Base-by-base conservation (phyloP, 2,797 vertebrate species). In the Falco columbarius region DNA sequence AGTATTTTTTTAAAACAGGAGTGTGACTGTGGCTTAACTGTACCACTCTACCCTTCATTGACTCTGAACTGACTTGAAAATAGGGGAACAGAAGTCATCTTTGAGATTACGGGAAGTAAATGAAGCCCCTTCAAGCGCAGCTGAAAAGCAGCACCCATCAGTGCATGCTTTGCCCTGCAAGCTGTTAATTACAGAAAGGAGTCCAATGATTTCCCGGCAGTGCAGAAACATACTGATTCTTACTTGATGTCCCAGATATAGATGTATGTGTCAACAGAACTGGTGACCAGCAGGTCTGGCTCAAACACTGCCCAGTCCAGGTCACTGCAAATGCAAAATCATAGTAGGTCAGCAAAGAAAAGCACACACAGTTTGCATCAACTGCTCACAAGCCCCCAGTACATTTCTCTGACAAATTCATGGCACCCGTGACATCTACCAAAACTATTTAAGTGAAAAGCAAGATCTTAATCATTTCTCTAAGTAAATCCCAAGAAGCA, bases 171-270 rank as follows among this genome's bases (percentile, higher is more conserved):
- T 76, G 44, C 52, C 47, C 74, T 63, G 34, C 55, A 75, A 79
- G 73, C 40, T 81, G 54, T 10, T 63, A 59, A 49, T 26, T 52
- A 46, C 4, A 16, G 21, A 85, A 77, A 27, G 42, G 59, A 92
- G 32, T 10, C 40, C 47, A 32, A 2, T 1, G 29, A 76, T 49
- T 59, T 73, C n/a, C 77, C 51, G 10, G 27, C 24, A 11, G n/a
- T 3, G 21, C 24, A 74, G n/a, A 79, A 84, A 77, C 59, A 96
- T 7, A 54, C 36, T 36, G 70, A 54, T 74, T 81, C 98, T 98
- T 97, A 99, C 99, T 99, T 99, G 96, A 99, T 99, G 97, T 99
- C 99, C 99, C 99, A 99, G 97, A 99, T 99, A 97, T 99, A 99
- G 96, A 99, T 99, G 97, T 99, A 99, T 0, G 99, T 99, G 97